Evolutionary conservation across 2,113 vertebrate genomes (phyloP).

Genomic region (Motacilla tschutschensis): DNA sequence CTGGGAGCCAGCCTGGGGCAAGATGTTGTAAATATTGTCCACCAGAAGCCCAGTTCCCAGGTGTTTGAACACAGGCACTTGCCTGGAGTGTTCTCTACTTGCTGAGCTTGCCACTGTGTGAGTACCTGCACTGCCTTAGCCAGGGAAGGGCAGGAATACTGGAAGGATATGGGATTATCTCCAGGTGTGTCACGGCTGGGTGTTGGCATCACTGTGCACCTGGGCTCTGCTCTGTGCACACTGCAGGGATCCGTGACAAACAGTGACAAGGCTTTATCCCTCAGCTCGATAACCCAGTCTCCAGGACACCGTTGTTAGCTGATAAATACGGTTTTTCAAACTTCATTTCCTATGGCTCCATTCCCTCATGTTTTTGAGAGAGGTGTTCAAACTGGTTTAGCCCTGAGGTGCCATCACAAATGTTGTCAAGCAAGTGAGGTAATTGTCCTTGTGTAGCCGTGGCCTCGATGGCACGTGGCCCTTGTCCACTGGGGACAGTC

Average conservation of each 20-base stretch:
- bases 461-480: not conserved
- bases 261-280: not conserved
- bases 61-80: not conserved
- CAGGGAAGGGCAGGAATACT: not conserved
- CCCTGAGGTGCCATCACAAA: not conserved
- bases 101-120: accelerated
- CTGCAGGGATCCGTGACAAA: not conserved
- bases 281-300: not conserved
- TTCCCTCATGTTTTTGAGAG: not conserved
- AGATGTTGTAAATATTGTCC: not conserved
- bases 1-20: not conserved
- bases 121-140: accelerated
- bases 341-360: not conserved
- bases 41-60: not conserved
- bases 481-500: not conserved
- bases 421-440: not conserved
- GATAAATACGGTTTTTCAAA: not conserved
- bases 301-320: not conserved
- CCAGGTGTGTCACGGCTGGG: accelerated
- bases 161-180: not conserved
- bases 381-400: not conserved
- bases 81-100: not conserved
- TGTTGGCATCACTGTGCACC: not conserved
- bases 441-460: not conserved
- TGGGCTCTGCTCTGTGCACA: not conserved